Evolutionary conservation across 64 coral and sea anemone species (phyloP).

Genomic region (Dendrophyllia cribrosa): DNA sequence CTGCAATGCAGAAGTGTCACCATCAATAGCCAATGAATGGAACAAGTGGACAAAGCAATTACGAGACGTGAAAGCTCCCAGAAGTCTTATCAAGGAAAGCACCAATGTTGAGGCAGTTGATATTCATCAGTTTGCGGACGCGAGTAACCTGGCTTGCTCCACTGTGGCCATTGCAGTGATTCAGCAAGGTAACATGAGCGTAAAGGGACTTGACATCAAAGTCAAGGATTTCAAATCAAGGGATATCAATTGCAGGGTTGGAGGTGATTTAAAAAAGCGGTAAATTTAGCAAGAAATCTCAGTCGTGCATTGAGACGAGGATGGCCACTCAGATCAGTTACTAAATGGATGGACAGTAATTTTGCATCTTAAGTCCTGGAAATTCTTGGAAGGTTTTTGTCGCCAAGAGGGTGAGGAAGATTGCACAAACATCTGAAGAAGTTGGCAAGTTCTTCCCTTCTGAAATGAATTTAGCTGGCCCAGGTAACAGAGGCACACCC

Average conservation of each 20-base stretch:
- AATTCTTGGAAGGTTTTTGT: constrained; percentile 62
- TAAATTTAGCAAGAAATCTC: constrained; percentile 21
- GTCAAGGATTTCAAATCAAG: constrained; percentile 65
- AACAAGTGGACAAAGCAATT: constrained; percentile 50
- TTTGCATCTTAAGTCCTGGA: constrained; percentile 46
- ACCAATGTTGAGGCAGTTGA: constrained; percentile 19
- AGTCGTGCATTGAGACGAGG: not conserved
- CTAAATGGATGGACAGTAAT: constrained; percentile 49
- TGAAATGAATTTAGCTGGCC: no score
- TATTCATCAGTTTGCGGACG: constrained; percentile 64
- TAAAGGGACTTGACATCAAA: constrained; percentile 66
- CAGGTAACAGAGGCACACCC: no score
- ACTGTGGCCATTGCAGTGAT: constrained; percentile 59
- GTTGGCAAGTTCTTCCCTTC: no score
- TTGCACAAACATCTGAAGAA: constrained; percentile 36
- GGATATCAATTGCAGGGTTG: constrained; percentile 30
- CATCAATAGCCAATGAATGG: not conserved
- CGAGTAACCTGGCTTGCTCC: constrained; percentile 73
- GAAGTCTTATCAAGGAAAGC: constrained; percentile 7
- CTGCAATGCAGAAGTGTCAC: constrained; percentile 22
- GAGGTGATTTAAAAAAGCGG: constrained; percentile 46
- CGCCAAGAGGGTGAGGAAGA: constrained; percentile 46
- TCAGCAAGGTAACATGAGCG: constrained; percentile 26
- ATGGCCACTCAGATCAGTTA: constrained; percentile 19
- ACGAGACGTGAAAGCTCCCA: constrained; percentile 32